These are phyloP conservation scores for Gallinago solitaria DNA, from an alignment of 2,797 vertebrate genomes.

Conservation along the genomic window DNA sequence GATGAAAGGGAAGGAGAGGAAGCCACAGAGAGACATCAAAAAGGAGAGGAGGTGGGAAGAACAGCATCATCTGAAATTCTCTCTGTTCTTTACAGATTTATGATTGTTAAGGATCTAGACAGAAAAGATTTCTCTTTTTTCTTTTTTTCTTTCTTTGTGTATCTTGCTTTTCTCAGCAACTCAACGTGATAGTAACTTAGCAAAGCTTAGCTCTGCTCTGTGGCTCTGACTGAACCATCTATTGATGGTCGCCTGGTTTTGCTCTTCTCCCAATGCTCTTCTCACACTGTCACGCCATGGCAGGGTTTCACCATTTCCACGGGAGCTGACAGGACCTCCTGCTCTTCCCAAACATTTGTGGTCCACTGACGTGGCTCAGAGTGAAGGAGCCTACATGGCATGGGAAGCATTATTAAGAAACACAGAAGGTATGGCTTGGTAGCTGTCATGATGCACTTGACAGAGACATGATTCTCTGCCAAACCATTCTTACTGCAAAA, in stretches of 20 bases:
- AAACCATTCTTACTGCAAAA: background rate
- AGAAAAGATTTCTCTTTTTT: background rate
- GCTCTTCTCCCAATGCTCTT: background rate
- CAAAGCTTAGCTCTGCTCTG: background rate
- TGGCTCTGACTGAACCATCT: background rate
- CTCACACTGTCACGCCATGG: background rate
- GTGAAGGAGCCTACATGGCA: background rate
- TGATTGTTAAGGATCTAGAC: background rate
- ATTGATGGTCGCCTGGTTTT: background rate
- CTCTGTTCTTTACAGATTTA: slow-evolving; percentile 24
- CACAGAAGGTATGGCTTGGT: background rate
- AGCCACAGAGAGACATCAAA: slow-evolving; percentile 12
- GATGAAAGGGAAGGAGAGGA: background rate
- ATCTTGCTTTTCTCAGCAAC: background rate
- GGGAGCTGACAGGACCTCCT: background rate
- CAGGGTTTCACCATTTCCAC: background rate
- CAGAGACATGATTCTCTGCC: background rate
- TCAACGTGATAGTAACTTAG: background rate
- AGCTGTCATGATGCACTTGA: background rate
- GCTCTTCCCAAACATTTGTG: background rate
- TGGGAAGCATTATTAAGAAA: background rate
- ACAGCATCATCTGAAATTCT: slow-evolving; percentile 9
- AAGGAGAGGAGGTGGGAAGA: background rate
- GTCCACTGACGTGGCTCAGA: background rate
- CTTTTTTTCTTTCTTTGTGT: background rate